A percentile compares a stretch with the other conserved stretches of the same genome.
phyloP scores from a whole-genome alignment of 1,140 invertebrate species.

The Orchestia grillus region DNA sequence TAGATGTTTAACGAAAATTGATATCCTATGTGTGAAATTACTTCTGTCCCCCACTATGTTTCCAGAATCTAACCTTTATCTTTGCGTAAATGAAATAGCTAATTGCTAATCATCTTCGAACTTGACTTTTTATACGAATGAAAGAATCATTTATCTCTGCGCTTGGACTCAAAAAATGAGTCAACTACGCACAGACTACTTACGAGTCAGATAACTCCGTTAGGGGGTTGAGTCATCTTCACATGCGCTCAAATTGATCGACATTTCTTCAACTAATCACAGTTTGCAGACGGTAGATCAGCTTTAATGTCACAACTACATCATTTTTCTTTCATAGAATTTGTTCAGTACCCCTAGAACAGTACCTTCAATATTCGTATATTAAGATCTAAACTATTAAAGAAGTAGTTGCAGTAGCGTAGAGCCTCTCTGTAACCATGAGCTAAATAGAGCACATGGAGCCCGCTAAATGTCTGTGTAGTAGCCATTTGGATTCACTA shows the following conservation, averaged over 20 bases:
- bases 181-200: no score
- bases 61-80: neutral
- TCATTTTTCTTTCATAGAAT: neutral
- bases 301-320: neutral
- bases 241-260: neutral
- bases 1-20: no score
- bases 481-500: neutral
- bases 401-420: neutral
- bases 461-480: neutral
- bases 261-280: neutral
- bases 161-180: neutral
- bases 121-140: neutral
- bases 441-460: neutral
- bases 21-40: no score
- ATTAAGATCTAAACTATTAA: neutral
- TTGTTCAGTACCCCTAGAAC: neutral
- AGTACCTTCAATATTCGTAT: neutral
- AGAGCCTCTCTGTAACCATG: neutral
- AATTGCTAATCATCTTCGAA: neutral
- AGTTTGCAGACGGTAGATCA: neutral
- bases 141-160: neutral
- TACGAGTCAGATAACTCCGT: no score
- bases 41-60: no score
- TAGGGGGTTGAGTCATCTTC: neutral
- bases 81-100: neutral